Evolutionary conservation across 2,113 vertebrate genomes (phyloP).

Genomic region (Melozone crissalis): DNA sequence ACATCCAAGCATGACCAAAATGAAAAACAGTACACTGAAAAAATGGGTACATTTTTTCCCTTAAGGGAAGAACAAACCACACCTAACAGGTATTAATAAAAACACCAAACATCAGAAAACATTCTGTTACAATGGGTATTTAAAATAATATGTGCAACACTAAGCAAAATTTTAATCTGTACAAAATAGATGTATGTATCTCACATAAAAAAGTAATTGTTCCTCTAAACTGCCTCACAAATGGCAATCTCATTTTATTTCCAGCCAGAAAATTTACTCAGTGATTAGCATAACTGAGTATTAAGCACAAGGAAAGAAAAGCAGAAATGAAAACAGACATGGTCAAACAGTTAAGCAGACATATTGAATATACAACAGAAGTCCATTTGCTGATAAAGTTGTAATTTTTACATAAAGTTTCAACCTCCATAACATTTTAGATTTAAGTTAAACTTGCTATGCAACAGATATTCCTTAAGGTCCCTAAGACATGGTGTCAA

Average conservation of each 20-base stretch:
- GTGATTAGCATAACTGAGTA: background rate
- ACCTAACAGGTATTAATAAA: constrained; percentile 10
- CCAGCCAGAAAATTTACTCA: background rate
- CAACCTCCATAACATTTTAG: background rate
- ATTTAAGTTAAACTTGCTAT: background rate
- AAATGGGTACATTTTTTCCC: background rate
- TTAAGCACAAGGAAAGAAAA: background rate
- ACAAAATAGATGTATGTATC: background rate
- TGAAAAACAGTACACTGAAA: background rate
- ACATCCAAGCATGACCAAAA: background rate
- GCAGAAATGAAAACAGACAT: background rate
- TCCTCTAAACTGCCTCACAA: background rate
- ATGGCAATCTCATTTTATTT: background rate
- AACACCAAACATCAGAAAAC: background rate
- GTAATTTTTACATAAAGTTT: background rate
- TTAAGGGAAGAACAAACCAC: background rate
- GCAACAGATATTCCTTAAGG: background rate
- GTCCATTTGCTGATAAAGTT: background rate
- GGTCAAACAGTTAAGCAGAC: background rate
- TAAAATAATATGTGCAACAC: background rate
- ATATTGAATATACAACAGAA: background rate
- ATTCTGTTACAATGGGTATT: background rate
- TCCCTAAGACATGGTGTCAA: background rate
- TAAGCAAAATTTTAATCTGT: background rate
- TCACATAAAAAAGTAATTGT: background rate